These are phyloP conservation scores for Tretioscincus oriximinensis DNA, from an alignment of 2,113 vertebrate species.

Conservation along the genomic window DNA sequence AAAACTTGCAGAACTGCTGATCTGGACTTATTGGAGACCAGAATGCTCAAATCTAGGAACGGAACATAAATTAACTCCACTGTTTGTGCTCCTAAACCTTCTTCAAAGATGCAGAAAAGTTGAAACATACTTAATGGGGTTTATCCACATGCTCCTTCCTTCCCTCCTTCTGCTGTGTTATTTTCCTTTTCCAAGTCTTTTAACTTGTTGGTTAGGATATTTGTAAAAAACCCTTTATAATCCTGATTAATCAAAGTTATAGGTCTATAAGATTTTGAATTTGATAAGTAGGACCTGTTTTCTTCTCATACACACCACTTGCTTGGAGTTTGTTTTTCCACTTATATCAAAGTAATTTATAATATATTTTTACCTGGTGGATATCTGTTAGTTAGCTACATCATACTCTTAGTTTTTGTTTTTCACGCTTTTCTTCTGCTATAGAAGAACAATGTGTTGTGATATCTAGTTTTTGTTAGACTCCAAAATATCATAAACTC, in stretches of 20 bases:
- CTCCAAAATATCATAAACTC: too few species aligned
- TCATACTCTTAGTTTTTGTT: too few species aligned
- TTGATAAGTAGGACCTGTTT: too few species aligned
- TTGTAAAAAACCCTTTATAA: too few species aligned
- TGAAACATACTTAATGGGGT: neutral
- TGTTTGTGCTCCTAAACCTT: neutral
- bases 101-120: neutral
- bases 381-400: too few species aligned
- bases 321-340: too few species aligned
- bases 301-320: too few species aligned
- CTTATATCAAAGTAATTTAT: too few species aligned
- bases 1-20: neutral
- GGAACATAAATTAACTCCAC: neutral
- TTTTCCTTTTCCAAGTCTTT: neutral
- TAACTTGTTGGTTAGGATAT: too few species aligned
- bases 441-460: neutral
- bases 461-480: neutral
- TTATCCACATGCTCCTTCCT: neutral
- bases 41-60: neutral
- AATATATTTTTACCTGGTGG: too few species aligned
- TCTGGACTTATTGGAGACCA: neutral
- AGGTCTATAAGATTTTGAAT: too few species aligned
- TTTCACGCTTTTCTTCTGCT: neutral
- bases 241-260: too few species aligned
- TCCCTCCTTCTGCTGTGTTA: neutral